phyloP scores from a whole-genome alignment of 1,140 invertebrate species.

The Bombus sylvicola region DNA sequence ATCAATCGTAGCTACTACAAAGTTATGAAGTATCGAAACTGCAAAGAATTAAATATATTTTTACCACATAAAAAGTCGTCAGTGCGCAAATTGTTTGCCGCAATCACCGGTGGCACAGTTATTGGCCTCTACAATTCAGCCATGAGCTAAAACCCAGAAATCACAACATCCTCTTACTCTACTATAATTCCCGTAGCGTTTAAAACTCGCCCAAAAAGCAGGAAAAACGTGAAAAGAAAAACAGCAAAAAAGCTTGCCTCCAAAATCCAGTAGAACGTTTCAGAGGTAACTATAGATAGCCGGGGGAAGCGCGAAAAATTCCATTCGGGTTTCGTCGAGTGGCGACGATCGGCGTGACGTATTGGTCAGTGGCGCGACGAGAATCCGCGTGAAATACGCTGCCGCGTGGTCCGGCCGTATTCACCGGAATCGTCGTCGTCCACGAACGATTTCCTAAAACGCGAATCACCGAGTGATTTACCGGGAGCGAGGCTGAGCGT shows the following conservation, averaged over 20 bases:
- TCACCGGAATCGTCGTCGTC: conserved; percentile 18
- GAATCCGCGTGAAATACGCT: conserved; percentile 46
- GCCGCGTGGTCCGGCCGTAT: neutral
- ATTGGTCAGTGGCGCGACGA: neutral
- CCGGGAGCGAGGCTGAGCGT: neutral
- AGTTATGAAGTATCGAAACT: no score
- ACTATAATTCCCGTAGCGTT: neutral
- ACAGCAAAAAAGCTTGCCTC: neutral
- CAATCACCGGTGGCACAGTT: neutral
- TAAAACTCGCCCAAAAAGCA: neutral
- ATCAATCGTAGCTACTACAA: no score
- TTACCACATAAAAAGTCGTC: no score
- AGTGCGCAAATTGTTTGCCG: neutral
- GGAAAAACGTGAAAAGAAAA: neutral
- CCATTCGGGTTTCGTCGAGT: conserved; percentile 30
- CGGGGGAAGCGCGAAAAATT: neutral
- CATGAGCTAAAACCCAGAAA: neutral
- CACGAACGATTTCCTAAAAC: conserved; percentile 45
- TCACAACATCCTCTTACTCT: neutral
- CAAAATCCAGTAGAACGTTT: neutral
- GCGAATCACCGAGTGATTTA: conserved; percentile 53
- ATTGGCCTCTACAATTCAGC: neutral
- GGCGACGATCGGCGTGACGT: neutral
- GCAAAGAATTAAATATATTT: no score
- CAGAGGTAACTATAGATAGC: neutral